phyloP scores from a whole-genome alignment of 2,797 vertebrate species.

The Neosilurus mollespiculum region DNA sequence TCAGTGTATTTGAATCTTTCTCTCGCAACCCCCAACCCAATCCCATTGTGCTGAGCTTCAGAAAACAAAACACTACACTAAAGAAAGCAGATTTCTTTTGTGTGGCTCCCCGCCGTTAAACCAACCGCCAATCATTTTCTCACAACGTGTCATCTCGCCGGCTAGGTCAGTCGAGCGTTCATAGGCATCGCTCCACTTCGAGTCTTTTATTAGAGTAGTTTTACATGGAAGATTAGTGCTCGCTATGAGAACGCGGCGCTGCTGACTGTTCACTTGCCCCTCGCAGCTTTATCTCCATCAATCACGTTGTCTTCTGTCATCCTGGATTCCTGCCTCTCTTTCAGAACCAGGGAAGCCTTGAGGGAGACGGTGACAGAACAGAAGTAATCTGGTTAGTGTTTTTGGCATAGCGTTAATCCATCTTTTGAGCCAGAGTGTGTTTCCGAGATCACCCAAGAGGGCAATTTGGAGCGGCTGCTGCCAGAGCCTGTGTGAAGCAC shows the following conservation, averaged over 20 bases:
- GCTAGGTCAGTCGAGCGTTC: conserved; percentile 28
- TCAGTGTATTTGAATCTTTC: conserved; percentile 36
- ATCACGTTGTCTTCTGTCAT: conserved; percentile 46
- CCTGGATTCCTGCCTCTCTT: conserved; percentile 23
- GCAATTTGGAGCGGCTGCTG: conserved; percentile 55
- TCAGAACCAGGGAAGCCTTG: conserved; percentile 37
- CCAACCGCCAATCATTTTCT: conserved; percentile 42
- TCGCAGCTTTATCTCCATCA: conserved; percentile 46
- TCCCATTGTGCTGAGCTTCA: conserved; percentile 35
- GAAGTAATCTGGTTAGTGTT: conserved; percentile 60
- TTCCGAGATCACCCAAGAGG: conserved; percentile 53
- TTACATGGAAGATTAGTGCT: conserved; percentile 42
- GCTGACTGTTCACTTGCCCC: conserved; percentile 36
- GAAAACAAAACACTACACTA: conserved; percentile 43
- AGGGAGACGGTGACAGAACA: conserved; percentile 53
- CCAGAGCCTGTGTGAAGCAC: conserved; percentile 53
- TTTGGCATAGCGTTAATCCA: conserved; percentile 55
- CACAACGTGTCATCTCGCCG: conserved; percentile 1
- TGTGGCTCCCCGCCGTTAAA: conserved; percentile 32
- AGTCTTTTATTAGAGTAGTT: conserved; percentile 47
- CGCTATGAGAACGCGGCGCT: conserved; percentile 8
- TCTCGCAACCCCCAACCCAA: not conserved
- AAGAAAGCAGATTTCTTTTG: conserved; percentile 36
- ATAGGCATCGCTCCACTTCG: conserved; percentile 17
- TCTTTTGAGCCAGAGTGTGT: conserved; percentile 50